Percentiles rank a stretch among this genome's conserved stretches.
phyloP scores from a whole-genome alignment of 2,888 invertebrate species.

The Sisyra nigra region DNA sequence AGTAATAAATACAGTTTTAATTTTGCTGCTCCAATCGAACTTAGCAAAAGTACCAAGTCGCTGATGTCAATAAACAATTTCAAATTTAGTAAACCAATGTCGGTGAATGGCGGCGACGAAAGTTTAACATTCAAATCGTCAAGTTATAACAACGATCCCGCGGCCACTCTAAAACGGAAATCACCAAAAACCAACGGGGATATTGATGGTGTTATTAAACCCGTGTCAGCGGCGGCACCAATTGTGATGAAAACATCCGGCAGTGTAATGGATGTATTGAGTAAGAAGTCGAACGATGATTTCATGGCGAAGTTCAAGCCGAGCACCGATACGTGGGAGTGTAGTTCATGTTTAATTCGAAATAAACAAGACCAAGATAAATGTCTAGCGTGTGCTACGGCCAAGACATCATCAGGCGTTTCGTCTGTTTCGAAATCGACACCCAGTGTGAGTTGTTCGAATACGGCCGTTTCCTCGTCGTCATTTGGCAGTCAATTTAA shows the following conservation, averaged over 20 bases:
- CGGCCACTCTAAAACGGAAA: neutral
- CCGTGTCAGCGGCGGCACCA: too few relatives aligned
- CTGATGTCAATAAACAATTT: constrained; percentile 4
- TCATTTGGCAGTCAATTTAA: constrained; percentile 24
- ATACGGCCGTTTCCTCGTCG: constrained; percentile 8
- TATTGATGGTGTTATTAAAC: too few relatives aligned
- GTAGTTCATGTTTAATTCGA: constrained; percentile 35
- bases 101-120: neutral
- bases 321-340: constrained; percentile 30
- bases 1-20: constrained; percentile 17
- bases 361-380: constrained; percentile 28
- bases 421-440: constrained; percentile 5
- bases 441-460: neutral
- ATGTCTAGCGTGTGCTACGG: constrained; percentile 37
- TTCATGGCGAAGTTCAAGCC: constrained; percentile 4
- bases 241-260: too few relatives aligned
- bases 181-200: neutral
- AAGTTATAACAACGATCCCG: neutral
- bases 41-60: neutral
- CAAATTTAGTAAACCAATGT: constrained; percentile 4
- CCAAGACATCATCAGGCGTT: constrained; percentile 13
- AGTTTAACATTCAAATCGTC: constrained; percentile 25
- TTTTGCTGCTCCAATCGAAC: constrained; percentile 16
- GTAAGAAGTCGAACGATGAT: neutral
- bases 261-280: too few relatives aligned